Conservation (phyloP, 1,140 invertebrate species). For the Musca domestica region DNA sequence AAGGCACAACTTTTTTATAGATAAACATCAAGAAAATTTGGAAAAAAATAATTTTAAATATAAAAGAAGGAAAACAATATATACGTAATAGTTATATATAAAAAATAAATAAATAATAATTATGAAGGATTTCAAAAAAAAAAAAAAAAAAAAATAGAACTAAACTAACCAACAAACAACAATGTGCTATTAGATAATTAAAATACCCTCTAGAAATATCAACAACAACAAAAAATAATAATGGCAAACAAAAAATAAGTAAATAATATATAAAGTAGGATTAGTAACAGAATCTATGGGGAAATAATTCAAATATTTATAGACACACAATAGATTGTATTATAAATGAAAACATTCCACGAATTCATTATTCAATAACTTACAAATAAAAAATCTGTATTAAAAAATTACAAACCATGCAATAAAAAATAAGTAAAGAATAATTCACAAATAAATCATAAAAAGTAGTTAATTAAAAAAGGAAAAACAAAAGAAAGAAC, state of each 20-base stretch:
- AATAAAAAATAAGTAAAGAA: background rate
- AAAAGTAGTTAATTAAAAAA: background rate
- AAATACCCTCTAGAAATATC: background rate
- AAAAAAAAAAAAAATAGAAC: background rate
- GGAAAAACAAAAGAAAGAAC: background rate
- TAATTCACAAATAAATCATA: background rate
- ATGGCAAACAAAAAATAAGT: background rate
- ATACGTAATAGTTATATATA: slow-evolving; percentile 14
- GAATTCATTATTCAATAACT: background rate
- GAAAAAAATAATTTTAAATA: slow-evolving; percentile 6
- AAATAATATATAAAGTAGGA: background rate
- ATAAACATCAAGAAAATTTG: background rate
- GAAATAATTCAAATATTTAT: slow-evolving; percentile 1
- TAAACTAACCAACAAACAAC: background rate
- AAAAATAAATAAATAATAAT: background rate
- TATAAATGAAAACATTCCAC: background rate
- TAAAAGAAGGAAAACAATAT: background rate
- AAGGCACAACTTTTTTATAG: slow-evolving; percentile 17
- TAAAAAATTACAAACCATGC: background rate
- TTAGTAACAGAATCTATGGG: background rate
- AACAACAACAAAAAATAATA: background rate
- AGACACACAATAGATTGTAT: background rate
- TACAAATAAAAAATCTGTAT: too few relatives aligned
- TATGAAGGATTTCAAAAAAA: slow-evolving; percentile 13
- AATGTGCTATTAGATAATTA: slow-evolving; percentile 17